Base-by-base conservation (phyloP, 2,888 invertebrate species). In the Stictocephala bisonia region DNA sequence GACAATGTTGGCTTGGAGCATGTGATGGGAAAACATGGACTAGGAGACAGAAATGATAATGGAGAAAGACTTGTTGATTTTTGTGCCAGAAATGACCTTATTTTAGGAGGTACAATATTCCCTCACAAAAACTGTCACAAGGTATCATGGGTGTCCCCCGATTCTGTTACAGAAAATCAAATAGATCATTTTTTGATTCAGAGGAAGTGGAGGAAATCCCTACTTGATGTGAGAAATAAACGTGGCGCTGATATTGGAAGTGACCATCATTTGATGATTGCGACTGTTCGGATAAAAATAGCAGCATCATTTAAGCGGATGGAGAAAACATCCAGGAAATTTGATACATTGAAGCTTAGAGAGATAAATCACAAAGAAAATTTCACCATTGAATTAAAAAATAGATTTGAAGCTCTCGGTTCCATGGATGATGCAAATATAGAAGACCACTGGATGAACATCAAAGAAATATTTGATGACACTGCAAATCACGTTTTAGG, bases 101-200 rank as follows among this genome's bases (percentile, higher is more conserved):
- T 71, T 9, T n/a, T 71, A 26, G 71, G 71, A 20, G 71, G 74
- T 18, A 71, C 67, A 51, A 20, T 74, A 20, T 74, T 74, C 48
- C 71, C 67, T 7, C 71, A 66, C 31, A 71, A 67, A 44, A 66
- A 53, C 31, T 53, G 64, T 44, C 75, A 76, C 69, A 76, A 76
- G 71, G 50, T 64, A n/a, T 68, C 74, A 13, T 76, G 76, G 76
- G 67, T 58, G 7, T 76, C 75, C n/a, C 75, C 75, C 26, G 74
- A 76, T 66, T 41, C 27, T 1, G 40, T 29, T 9, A 74, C 74
- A 11, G 73, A 70, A 71, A 73, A 74, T 15, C 74, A 75, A 67
- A 74, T 75, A 29, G 74, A 75, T 31, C 74, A 76, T 60, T 50
- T 76, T 44, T 66, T 71, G 11, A 40, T 76, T 20, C n/a, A n/a